Base-by-base conservation (phyloP, 2,888 invertebrate species). In the Chelonus formosanus region DNA sequence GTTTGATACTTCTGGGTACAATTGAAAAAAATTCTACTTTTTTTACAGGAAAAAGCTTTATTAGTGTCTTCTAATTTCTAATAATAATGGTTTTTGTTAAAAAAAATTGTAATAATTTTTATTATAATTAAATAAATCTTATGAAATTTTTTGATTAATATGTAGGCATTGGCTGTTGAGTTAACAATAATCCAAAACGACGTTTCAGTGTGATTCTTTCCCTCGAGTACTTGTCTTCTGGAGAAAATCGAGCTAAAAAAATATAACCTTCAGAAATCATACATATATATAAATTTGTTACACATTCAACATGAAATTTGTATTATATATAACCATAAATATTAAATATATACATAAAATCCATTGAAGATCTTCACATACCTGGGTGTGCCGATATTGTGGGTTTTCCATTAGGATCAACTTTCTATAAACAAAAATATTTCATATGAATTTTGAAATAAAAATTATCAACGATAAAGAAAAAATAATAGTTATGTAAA, bases 141-240 rank as follows among this genome's bases (percentile, higher is more conserved):
- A 20, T 2, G 2, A 20, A 20, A 5, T 40, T 40, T 6, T 40
- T 40, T 6, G 3, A n/a, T 86, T 85, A 92, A 81, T 89, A 90
- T 56, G 89, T 86, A 48, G 91, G 90, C 78, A 90, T 88, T 5
- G 95, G 91, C 78, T 92, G 90, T 80, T 97, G 96, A 7, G 95
- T 96, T 5, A 93, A 87, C 32, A 97, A 88, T 20, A 97, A 87
- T 32, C 92, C 92, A 85, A 95, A 97, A 78, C 97, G 88, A 81
- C 93, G 92, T 86, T 98, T 97, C 70, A 96, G 90, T 6, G 89
- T 92, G 70, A 97, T 90, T 75, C 97, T 88, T 76, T 97, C 92
- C 71, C 92, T 89, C 1, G 96, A 97, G 84, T 92, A 96, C 84
- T 95, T 94, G 83, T 98, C 97, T 84, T 97, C 96, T 0, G 97